Conservation (phyloP, 2,888 invertebrate species). For the Drosophila nr. perissopoda region DNA sequence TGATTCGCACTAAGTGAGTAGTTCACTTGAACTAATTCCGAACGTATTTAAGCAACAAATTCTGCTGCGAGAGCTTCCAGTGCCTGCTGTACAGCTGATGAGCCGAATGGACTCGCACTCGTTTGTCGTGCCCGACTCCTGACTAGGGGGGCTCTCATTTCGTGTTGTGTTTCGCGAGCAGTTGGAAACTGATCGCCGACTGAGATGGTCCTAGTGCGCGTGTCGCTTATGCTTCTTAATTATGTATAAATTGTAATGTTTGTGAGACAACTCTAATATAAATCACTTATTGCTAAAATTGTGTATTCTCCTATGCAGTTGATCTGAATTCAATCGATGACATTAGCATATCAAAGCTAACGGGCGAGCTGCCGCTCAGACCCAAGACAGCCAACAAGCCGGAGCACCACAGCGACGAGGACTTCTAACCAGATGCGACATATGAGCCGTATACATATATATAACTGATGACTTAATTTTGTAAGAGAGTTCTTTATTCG, state of each 20-base stretch:
- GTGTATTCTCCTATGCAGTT: constrained; percentile 60
- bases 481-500: constrained; percentile 44
- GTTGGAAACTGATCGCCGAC: neutral
- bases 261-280: neutral
- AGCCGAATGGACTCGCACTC: too few species aligned
- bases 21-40: neutral
- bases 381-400: constrained; percentile 83
- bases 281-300: neutral
- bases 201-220: too few species aligned
- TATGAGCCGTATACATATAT: neutral
- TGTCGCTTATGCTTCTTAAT: neutral
- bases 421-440: constrained; percentile 67
- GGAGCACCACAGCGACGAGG: constrained; percentile 84
- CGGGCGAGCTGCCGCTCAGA: constrained; percentile 81
- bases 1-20: neutral
- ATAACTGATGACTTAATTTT: constrained; percentile 22
- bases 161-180: neutral
- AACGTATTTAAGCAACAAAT: too few species aligned
- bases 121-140: too few species aligned
- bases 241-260: neutral
- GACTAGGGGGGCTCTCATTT: neutral
- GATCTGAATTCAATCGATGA: constrained; percentile 84
- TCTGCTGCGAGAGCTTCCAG: neutral
- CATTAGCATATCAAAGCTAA: constrained; percentile 83
- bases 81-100: neutral